A percentile compares a stretch with the other conserved stretches of the same genome.
phyloP scores from a whole-genome alignment of 2,113 vertebrate species.

The Oreochromis tanganicae region DNA sequence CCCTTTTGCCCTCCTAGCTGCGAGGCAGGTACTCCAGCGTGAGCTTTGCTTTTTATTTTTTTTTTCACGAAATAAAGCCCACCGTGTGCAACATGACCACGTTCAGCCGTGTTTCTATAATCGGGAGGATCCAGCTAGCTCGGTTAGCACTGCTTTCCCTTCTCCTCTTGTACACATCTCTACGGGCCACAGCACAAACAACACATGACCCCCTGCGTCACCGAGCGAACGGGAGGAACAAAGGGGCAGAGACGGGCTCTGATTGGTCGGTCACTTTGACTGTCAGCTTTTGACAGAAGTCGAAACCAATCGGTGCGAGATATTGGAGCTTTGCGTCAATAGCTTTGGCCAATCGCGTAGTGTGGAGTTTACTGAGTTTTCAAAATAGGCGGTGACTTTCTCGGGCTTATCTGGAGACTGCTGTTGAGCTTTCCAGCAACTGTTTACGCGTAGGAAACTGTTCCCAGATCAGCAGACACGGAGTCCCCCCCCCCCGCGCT shows the following conservation, averaged over 20 bases:
- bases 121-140: conserved; percentile 61
- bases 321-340: conserved; percentile 46
- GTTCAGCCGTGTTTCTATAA: conserved; percentile 46
- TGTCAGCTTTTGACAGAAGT: background rate
- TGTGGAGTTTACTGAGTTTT: conserved; percentile 17
- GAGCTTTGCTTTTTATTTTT: background rate
- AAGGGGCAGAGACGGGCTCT: background rate
- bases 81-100: conserved; percentile 66
- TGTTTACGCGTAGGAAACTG: background rate
- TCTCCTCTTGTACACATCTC: conserved; percentile 72
- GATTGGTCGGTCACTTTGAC: conserved; percentile 28
- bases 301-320: background rate
- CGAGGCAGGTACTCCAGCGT: conserved; percentile 24
- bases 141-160: conserved; percentile 55
- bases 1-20: background rate
- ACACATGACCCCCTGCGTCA: conserved; percentile 80
- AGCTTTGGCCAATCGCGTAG: conserved; percentile 26
- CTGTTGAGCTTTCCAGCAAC: background rate
- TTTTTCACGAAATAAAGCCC: conserved; percentile 45
- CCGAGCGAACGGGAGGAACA: conserved; percentile 23
- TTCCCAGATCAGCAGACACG: background rate
- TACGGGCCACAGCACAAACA: conserved; percentile 82
- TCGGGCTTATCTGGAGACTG: conserved; percentile 4
- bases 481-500: background rate
- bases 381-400: conserved; percentile 32